phyloP scores from a whole-genome alignment of 2,113 vertebrate genomes.

The Apteryx mantelli region DNA sequence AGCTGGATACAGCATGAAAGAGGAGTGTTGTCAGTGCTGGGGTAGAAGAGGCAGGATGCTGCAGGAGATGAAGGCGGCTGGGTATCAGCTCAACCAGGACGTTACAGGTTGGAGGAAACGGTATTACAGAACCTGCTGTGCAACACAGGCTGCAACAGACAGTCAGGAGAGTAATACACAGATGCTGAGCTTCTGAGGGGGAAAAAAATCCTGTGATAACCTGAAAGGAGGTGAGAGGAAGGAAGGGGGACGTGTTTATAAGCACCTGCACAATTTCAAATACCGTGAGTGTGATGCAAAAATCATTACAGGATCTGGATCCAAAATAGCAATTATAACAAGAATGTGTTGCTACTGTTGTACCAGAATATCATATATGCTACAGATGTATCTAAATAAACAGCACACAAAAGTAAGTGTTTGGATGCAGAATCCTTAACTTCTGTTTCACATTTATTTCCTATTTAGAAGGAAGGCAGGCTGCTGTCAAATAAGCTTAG shows the following conservation, averaged over 20 bases:
- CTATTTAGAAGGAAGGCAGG: neutral
- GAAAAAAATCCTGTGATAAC: neutral
- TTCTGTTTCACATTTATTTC: neutral
- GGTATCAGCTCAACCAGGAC: neutral
- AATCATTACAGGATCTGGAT: neutral
- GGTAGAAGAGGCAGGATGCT: neutral
- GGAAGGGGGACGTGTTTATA: neutral
- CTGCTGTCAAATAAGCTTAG: neutral
- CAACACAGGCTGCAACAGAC: neutral
- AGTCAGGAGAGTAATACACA: neutral
- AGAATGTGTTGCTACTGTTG: neutral
- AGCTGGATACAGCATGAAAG: fast-evolving
- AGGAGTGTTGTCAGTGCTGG: neutral
- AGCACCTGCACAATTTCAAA: neutral
- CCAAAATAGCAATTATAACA: neutral
- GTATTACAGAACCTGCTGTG: neutral
- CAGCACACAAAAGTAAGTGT: neutral
- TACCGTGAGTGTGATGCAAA: neutral
- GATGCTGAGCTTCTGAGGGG: fast-evolving
- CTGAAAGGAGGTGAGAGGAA: neutral
- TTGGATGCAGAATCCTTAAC: neutral
- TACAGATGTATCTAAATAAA: neutral
- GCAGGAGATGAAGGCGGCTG: neutral
- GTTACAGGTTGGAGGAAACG: neutral
- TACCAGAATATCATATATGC: neutral